phyloP scores from a whole-genome alignment of 2,113 vertebrate genomes.

The Sakesphorus luctuosus region DNA sequence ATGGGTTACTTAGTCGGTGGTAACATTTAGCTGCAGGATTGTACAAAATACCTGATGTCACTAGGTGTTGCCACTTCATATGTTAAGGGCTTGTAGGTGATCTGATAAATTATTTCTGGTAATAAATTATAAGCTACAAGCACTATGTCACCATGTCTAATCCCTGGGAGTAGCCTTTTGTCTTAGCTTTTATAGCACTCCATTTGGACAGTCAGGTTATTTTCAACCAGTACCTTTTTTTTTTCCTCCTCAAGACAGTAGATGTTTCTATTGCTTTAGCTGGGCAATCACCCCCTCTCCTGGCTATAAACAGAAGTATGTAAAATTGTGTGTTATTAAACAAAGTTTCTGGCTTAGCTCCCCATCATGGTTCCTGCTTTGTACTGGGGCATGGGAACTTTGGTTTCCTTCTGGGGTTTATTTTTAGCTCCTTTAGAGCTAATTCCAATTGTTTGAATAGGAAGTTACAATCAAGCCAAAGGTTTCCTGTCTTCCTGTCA shows the following conservation, averaged over 20 bases:
- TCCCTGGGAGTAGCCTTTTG: background rate
- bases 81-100: background rate
- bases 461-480: background rate
- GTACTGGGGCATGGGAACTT: background rate
- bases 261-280: background rate
- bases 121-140: background rate
- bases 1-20: too few species aligned
- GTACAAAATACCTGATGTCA: background rate
- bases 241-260: background rate
- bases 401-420: background rate
- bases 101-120: background rate
- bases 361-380: background rate
- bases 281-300: background rate
- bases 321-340: background rate
- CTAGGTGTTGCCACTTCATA: background rate
- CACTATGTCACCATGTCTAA: background rate
- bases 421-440: constrained; percentile 24
- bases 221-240: background rate
- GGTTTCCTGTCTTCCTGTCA: background rate
- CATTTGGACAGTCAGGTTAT: background rate
- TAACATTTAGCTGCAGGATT: too few species aligned
- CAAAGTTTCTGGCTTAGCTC: background rate
- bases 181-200: background rate
- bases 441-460: background rate
- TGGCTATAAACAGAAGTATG: background rate